phyloP scores from a whole-genome alignment of 1,140 invertebrate species.

The Tetramorium alpestre region DNA sequence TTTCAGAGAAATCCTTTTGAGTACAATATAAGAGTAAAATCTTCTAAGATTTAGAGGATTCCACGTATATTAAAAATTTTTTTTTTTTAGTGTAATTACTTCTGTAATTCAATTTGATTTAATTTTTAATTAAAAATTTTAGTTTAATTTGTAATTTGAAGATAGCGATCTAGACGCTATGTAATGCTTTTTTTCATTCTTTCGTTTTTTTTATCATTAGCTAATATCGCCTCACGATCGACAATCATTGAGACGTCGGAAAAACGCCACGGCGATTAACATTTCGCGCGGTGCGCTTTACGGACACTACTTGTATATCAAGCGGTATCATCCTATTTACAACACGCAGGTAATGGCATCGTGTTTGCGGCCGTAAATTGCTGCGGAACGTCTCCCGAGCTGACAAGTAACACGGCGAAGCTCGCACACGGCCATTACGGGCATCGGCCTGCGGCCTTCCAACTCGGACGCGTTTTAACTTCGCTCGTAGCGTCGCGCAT shows the following conservation, averaged over 20 bases:
- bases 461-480: slow-evolving; percentile 74
- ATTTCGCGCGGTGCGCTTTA: slow-evolving; percentile 44
- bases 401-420: slow-evolving; percentile 76
- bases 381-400: slow-evolving; percentile 70
- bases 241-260: neutral
- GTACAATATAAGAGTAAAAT: too few relatives aligned
- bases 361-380: slow-evolving; percentile 75
- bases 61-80: too few relatives aligned
- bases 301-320: slow-evolving; percentile 37
- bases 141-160: neutral
- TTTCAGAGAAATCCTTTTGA: too few relatives aligned
- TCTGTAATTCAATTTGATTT: neutral
- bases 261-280: slow-evolving; percentile 28
- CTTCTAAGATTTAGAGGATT: too few relatives aligned
- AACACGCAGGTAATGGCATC: slow-evolving; percentile 65
- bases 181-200: neutral
- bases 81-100: neutral
- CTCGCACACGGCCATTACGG: slow-evolving; percentile 74
- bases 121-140: too few relatives aligned
- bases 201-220: neutral
- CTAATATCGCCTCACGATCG: neutral
- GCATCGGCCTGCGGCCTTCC: slow-evolving; percentile 76
- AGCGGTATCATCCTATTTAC: slow-evolving; percentile 70
- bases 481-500: slow-evolving; percentile 72
- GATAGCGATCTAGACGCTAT: neutral